Percentiles rank a stretch among this genome's conserved stretches.
phyloP scores from a whole-genome alignment of 2,888 invertebrate species.

The Diarsia mendica region DNA sequence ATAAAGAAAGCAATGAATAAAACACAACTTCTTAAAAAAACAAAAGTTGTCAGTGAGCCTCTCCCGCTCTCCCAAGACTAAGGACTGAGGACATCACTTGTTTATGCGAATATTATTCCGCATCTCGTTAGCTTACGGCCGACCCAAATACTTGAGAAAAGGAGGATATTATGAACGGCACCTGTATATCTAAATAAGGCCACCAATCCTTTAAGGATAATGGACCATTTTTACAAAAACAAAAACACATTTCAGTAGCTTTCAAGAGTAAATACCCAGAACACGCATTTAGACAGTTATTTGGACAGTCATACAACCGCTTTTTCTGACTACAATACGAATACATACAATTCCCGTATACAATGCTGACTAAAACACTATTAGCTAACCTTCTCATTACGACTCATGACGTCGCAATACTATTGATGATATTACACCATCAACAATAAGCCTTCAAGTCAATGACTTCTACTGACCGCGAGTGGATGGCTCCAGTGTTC shows the following conservation, averaged over 20 bases:
- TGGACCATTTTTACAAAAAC: neutral
- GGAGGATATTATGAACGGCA: constrained; percentile 1
- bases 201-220: neutral
- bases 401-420: constrained; percentile 9
- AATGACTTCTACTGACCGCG: constrained; percentile 27
- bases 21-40: constrained; percentile 1
- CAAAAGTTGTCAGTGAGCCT: neutral
- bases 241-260: neutral
- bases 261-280: neutral
- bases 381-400: neutral
- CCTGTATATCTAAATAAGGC: neutral
- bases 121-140: constrained; percentile 6
- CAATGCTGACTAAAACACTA: neutral
- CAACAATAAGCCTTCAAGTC: constrained; percentile 12
- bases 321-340: neutral
- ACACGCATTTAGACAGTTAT: neutral
- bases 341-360: neutral
- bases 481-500: constrained; percentile 20
- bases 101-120: constrained; percentile 33
- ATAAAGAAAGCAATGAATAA: neutral
- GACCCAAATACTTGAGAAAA: neutral
- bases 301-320: neutral
- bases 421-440: neutral
- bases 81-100: neutral
- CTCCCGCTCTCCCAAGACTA: neutral